Base-by-base conservation (phyloP, 2,113 vertebrate species). In the Aegotheles bennettii region DNA sequence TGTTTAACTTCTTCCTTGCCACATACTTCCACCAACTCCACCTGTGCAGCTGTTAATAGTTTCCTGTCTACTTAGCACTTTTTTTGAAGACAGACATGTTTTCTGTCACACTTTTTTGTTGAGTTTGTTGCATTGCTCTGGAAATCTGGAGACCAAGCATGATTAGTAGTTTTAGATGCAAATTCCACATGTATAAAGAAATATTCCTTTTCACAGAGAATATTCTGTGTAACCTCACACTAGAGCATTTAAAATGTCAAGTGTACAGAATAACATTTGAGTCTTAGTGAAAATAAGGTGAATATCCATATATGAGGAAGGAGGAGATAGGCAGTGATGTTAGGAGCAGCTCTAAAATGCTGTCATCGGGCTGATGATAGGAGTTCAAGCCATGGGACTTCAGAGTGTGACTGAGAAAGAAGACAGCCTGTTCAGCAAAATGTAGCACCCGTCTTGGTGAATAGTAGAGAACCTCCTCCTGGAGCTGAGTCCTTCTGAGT, bases 381-480 rank as follows among this genome's bases (percentile, higher is more conserved):
- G 31, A 56, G 40, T 13, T 45, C 40, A 50, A 56, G 40, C 51
- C 47, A 79, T 23, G 47, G 79, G 42, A 16, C 53, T n/a, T 61
- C 25, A 26, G 35, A 48, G 23, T 16, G 35, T 18, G 53, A 31
- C 42, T 33, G 53, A 48, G 45, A 38, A n/a, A 48, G 45, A 38
- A n/a, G 26, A 23, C 5, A 20, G 28, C 35, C 36, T 61, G 40
- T 56, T 61, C 53, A 56, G 42, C 15, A 50, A 79, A 79, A n/a
- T 0, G 1, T 50, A 61, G 31, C 38, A 36, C 38, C 12, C 3
- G 2, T 50, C 19, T 19, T 38, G 60, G 35, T 63, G 36, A 61
- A 80, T 61, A 12, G 36, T 21, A 33, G 14, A n/a, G 47, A 79
- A 9, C 40, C 26, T 68, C 9, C 15, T 68, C 9, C 15, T 57